Evolutionary conservation across 2,888 invertebrate genomes (phyloP), one percentile per base, ranked within the genome.

Genomic region (Temnothorax unifasciatus): DNA sequence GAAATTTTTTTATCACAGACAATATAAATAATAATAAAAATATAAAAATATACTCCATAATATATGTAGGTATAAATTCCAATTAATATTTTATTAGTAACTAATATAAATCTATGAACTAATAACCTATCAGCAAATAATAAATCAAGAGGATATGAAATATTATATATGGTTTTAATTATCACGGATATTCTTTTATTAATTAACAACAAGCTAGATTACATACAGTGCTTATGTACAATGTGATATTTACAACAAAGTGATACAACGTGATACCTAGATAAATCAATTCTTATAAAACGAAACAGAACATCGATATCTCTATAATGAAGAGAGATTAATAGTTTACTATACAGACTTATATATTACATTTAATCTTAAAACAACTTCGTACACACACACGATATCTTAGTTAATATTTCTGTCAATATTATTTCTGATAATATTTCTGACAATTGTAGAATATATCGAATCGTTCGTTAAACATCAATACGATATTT

Each of bases 181-280:
- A 88, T 90, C 81, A 88, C 87, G 90, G 89, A 92, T 93, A 93
- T 92, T 92, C 88, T 92, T 93, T 94, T 94, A 93, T 94, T 94
- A 87, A 91, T 93, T 94, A 94, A 94, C 94, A 94, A 94, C 91
- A 90, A 93, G 91, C 88, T 90, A 88, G 87, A 85, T 90, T 92
- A 93, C 92, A 92, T 93, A 93, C 92, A 92, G 90, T 92, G 91
- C 89, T 88, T 94, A 94, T 94, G 91, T 94, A 94, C 94, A 94
- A 84, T 87, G 90, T 91, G 87, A 82, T 94, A 94, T 94, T 92
- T 94, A 94, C 94, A 94, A 87, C 61, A 84, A 91, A 87, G 85
- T 85, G 88, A 90, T 92, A 90, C 90, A 93, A 91, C 92, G 61
- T 81, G 85, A 88, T 90, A 87, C 82, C 68, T 63, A 47, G 66